Conservation (phyloP, 2,888 invertebrate genomes). For the Torymus auratus region DNA sequence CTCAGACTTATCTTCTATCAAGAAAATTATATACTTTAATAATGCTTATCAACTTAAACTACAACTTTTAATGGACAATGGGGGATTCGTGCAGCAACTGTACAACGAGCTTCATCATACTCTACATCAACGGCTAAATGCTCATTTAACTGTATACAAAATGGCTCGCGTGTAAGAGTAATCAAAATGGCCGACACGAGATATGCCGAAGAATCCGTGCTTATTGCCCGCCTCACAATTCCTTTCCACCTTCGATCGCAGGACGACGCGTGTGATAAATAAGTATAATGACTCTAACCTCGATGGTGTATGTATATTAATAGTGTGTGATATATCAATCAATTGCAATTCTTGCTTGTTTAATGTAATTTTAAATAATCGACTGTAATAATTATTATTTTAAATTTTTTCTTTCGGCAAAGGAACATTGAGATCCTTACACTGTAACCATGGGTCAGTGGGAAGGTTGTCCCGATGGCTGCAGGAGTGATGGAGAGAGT, state of each 20-base stretch:
- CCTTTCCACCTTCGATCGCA: too few species aligned
- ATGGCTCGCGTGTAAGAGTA: too few species aligned
- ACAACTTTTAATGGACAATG: background rate
- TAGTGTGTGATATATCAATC: too few species aligned
- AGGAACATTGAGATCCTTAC: conserved; percentile 77
- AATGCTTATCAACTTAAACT: background rate
- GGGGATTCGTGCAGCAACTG: conserved; percentile 7
- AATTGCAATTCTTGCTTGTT: too few species aligned
- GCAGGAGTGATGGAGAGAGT: conserved; percentile 77
- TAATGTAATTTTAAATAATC: too few species aligned
- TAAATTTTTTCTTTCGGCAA: conserved; percentile 58
- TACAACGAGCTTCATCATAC: background rate
- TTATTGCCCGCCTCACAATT: too few species aligned
- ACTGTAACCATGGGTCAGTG: conserved; percentile 78
- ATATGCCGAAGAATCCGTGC: background rate
- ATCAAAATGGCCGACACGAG: background rate
- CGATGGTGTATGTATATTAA: too few species aligned
- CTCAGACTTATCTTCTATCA: conserved; percentile 1
- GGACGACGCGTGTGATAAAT: too few species aligned
- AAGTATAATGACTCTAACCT: too few species aligned
- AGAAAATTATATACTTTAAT: conserved; percentile 14
- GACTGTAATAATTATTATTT: conserved; percentile 17
- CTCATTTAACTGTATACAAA: too few species aligned
- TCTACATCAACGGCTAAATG: background rate
- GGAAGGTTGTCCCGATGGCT: conserved; percentile 78